Base-by-base conservation (phyloP, 2,888 invertebrate species). In the Mythimna loreyi region DNA sequence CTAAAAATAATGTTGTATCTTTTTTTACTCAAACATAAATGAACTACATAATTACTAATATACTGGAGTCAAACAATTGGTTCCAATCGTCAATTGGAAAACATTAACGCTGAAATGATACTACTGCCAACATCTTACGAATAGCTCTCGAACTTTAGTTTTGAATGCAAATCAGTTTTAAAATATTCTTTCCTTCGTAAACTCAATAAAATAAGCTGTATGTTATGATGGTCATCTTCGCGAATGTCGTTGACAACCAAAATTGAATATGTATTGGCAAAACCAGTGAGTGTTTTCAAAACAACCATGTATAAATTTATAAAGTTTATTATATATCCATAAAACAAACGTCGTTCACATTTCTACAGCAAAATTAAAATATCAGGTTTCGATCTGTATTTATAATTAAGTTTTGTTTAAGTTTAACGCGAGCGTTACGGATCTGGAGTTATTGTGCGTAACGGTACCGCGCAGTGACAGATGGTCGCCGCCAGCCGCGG, bases 401-500 rank as follows among this genome's bases (percentile, higher is more conserved):
- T 36, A 49, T 66, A 74, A 67, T 73, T 19, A 55, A 66, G 45
- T 45, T 45, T n/a, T 16, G 36, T 53, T 53, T 33, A 47, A 55
- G 23, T 55, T 73, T 47, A 30, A 55, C 21, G 19, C 25, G 30
- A 9, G 11, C 52, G 40, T 73, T 49, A 28, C 52, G 25, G 28
- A 56, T 49, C 3, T 36, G 0, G 28, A 52, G 50, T 74, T 62
- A 55, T 62, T 36, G 28, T 19, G 47, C 53, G 52, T 56, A 75
- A 52, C 77, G 57, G 66, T 36, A 43, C 16, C 21, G 53, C 45
- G 45, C 57, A 72, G 80, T 71, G 79, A 75, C 82, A 82, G 82
- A 71, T 81, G 79, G 69, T 11, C 36, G 62, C n/a, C 7, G 57
- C n/a, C 78, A 75, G 52, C 3, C 58, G 82, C 78, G 80, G 74